Base-by-base conservation (phyloP, 2,113 vertebrate genomes). In the Nettapus auritus region DNA sequence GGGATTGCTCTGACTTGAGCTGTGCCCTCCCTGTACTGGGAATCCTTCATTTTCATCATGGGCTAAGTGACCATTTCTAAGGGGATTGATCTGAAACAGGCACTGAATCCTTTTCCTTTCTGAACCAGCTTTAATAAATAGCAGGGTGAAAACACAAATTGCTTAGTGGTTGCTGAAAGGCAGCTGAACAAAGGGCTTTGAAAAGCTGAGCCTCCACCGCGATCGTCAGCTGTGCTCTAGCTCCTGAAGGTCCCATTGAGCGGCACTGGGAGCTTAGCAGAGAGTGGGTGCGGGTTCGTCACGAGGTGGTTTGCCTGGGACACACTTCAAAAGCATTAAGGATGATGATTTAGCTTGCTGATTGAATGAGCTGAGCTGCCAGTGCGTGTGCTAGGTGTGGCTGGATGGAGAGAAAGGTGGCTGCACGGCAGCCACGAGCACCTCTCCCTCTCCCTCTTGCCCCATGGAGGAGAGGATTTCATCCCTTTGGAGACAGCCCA, bases 91-190 rank as follows among this genome's bases (percentile, higher is more conserved):
- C 88, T 89, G 70, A 96, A 86, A 67, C 74, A 91, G 91, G 40
- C 71, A 50, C 82, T 74, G 81, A 92, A 82, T 63, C 3, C 3
- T 88, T 68, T 80, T 91, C 82, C 75, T 95, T 93, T 78, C 89
- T 82, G 86, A 77, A 69, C 44, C 63, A 64, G 40, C 69, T 83
- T 93, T 93, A 93, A 67, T 79, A 96, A 96, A 94, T 90, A 76
- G 66, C 53, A 77, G 86, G 66, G 66, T 70, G 78, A 66, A 95
- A 95, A 81, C 89, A 90, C 82, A 88, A 97, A 96, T 87, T 68
- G 19, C 88, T 94, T 81, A 94, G 82, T 1, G 21, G 68, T 92
- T 92, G 87, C 89, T 84, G 94, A 96, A 97, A 96, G 75, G 71
- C 95, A 96, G 57, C 57, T 16, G 44, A 80, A 91, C 29, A 89